Evolutionary conservation across 2,888 invertebrate species (phyloP).

Genomic region (Nipponacmea schrenckii): DNA sequence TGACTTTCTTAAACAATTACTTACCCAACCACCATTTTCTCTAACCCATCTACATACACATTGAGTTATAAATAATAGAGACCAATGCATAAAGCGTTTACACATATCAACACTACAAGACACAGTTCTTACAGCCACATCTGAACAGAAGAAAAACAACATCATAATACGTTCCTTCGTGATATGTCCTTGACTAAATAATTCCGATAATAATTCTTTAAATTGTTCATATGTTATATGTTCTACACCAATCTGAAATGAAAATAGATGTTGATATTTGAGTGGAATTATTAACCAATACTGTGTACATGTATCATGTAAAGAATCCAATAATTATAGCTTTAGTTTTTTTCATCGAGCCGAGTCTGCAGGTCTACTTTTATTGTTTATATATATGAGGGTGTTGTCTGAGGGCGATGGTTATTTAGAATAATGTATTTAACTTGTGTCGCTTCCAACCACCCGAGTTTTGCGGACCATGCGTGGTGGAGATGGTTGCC

Average conservation of each 20-base stretch:
- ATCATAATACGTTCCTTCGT: constrained; percentile 59
- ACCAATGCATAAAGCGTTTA: constrained; percentile 54
- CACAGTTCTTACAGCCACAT: constrained; percentile 57
- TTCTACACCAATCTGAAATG: constrained; percentile 36
- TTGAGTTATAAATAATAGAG: constrained; percentile 53
- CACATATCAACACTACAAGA: constrained; percentile 40
- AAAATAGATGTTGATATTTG: constrained; percentile 5
- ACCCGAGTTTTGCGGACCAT: no score
- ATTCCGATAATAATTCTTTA: constrained; percentile 45
- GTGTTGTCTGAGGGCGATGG: no score
- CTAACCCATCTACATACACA: constrained; percentile 58
- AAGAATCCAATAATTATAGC: no score
- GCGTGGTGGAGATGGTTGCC: no score
- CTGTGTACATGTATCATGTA: no score
- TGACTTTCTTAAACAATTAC: constrained; percentile 17
- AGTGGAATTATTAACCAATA: neutral
- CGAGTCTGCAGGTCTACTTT: no score
- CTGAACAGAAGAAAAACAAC: constrained; percentile 65
- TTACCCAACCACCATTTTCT: constrained; percentile 63
- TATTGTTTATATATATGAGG: no score
- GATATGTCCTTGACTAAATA: constrained; percentile 49
- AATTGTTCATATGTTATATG: constrained; percentile 48
- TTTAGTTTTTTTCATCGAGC: no score
- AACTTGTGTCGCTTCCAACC: no score
- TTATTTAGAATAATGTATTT: no score